These are phyloP conservation scores for Grallaria varia DNA, from an alignment of 2,113 vertebrate genomes.

Conservation along the genomic window DNA sequence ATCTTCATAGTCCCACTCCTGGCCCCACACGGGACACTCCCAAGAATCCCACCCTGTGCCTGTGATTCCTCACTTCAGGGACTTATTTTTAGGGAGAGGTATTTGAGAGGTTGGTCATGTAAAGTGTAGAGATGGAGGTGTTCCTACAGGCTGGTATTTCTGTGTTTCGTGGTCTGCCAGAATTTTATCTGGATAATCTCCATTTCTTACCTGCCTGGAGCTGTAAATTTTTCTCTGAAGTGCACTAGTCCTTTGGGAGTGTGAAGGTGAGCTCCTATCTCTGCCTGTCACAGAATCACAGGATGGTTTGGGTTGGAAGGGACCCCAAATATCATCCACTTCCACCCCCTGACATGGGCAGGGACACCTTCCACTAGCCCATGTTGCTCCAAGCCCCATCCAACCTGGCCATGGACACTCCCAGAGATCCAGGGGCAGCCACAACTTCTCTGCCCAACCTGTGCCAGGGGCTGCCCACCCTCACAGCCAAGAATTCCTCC, in stretches of 20 bases:
- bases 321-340: background rate
- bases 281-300: background rate
- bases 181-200: background rate
- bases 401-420: background rate
- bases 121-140: background rate
- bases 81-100: background rate
- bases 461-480: background rate
- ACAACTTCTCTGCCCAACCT: background rate
- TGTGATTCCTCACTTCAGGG: background rate
- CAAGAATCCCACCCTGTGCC: background rate
- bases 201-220: background rate
- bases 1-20: background rate
- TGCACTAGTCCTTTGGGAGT: background rate
- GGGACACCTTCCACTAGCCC: background rate
- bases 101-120: background rate
- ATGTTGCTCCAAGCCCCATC: background rate
- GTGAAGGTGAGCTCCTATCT: accelerated
- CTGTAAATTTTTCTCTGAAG: background rate
- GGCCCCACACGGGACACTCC: background rate
- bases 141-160: background rate
- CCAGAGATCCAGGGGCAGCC: no score
- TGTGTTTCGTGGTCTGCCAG: accelerated
- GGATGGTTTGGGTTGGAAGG: background rate
- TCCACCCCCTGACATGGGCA: background rate
- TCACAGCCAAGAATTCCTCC: background rate